Evolutionary conservation across 2,888 invertebrate genomes (phyloP).

Genomic region (Drosophila koepferae): DNA sequence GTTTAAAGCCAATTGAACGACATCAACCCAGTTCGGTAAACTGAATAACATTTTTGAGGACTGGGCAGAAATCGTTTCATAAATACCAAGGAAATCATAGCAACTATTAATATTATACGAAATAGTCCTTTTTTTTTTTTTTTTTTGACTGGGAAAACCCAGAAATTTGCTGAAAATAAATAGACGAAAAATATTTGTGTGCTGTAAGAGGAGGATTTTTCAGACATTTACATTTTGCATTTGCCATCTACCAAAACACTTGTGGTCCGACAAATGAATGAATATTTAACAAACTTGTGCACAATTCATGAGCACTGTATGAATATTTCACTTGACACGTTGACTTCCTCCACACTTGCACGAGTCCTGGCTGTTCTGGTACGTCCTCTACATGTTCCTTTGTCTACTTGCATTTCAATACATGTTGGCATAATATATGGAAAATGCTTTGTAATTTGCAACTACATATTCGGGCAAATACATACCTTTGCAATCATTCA

Average conservation of each 20-base stretch:
- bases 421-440: neutral
- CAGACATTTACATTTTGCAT: conserved; percentile 28
- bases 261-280: conserved; percentile 69
- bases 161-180: neutral
- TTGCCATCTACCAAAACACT: conserved; percentile 46
- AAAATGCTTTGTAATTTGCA: neutral
- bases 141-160: neutral
- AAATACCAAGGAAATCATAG: neutral
- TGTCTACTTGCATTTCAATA: conserved; percentile 12
- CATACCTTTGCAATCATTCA: too few species aligned
- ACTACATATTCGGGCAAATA: neutral
- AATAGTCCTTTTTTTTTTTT: too few species aligned
- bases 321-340: conserved; percentile 62
- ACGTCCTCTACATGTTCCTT: conserved; percentile 3
- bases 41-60: neutral
- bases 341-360: conserved; percentile 6
- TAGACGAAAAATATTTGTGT: neutral
- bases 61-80: neutral
- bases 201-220: conserved; percentile 22
- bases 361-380: conserved; percentile 13
- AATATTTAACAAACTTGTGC: conserved; percentile 75
- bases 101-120: too few species aligned
- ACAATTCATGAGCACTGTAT: conserved; percentile 63
- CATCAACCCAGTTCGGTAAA: neutral
- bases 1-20: neutral